Evolutionary conservation across 2,888 invertebrate genomes (phyloP), one percentile per base, ranked within the genome.

Genomic region (Thereva nobilitata): DNA sequence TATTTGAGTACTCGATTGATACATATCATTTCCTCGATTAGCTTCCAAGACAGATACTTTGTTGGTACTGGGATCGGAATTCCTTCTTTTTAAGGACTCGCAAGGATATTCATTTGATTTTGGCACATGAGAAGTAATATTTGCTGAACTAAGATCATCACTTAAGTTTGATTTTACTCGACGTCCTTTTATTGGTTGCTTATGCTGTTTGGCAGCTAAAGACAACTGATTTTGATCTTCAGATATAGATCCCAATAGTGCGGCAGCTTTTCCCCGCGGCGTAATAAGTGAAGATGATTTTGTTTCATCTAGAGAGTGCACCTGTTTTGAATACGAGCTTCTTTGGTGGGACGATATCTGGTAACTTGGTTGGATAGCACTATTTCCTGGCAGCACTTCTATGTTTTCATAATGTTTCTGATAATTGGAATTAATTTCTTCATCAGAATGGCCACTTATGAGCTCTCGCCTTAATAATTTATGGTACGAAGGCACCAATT

Each of bases 1-100:
- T 72, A 91, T 89, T 59, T 75, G 73, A 3, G 75, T 74, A 23
- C 75, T 73, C 4, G 74, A 70, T 78, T 75, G 70, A 75, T 74
- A 74, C 74, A 75, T 73, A 9, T 74, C 80, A 78, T 75, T 84
- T 76, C 81, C 82, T 74, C 86, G 79, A 63, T 75, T 76, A 8
- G 77, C 77, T 59, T 77, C 78, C 3, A 81, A 70, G 9, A 75
- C 75, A 12, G 80, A 81, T 42, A 82, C 76, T 77, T 85, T 85
- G 1, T 86, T 85, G 1, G 87, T 86, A 52, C 72, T 74, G 0
- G 90, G 90, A 81, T 91, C 91, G 2, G 90, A 90, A 80, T 91
- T 91, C 69, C 91, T 82, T 34, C 91, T 83, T 41, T 87, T 83
- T 66, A 90, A 79, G 71, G 73, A 70, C 41, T 75, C 73, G 34